Conservation (phyloP, 2,113 vertebrate species). For the Alaudala cheleensis region DNA sequence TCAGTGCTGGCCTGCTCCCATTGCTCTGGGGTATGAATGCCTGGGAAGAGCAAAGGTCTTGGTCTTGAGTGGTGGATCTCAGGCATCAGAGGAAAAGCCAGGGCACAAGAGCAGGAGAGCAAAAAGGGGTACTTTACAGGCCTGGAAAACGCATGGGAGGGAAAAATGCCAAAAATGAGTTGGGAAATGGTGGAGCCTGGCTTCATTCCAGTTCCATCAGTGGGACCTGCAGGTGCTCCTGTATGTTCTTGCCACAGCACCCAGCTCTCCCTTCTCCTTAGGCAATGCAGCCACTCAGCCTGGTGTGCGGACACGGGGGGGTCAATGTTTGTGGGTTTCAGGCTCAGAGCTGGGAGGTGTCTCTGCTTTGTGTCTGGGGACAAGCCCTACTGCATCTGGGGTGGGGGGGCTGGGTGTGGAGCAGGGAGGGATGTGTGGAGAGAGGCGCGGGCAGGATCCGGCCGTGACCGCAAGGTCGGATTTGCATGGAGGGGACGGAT, state of each 20-base stretch:
- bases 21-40: background rate
- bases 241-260: no score
- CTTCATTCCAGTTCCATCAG: rapidly evolving
- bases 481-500: background rate
- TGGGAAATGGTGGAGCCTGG: background rate
- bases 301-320: no score
- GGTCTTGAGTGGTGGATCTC: background rate
- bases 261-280: background rate
- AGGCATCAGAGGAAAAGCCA: background rate
- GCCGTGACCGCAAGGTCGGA: background rate
- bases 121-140: background rate
- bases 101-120: background rate
- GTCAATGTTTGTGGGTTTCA: background rate
- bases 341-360: background rate
- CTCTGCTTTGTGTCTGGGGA: background rate
- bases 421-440: background rate
- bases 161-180: background rate
- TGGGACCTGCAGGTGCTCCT: background rate
- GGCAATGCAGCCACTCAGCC: background rate
- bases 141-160: background rate
- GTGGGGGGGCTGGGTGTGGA: background rate
- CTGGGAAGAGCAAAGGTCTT: background rate
- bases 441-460: background rate
- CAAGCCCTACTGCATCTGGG: background rate
- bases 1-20: background rate